Evolutionary conservation across 2,113 vertebrate species (phyloP).

Genomic region (Solenodon paradoxus): DNA sequence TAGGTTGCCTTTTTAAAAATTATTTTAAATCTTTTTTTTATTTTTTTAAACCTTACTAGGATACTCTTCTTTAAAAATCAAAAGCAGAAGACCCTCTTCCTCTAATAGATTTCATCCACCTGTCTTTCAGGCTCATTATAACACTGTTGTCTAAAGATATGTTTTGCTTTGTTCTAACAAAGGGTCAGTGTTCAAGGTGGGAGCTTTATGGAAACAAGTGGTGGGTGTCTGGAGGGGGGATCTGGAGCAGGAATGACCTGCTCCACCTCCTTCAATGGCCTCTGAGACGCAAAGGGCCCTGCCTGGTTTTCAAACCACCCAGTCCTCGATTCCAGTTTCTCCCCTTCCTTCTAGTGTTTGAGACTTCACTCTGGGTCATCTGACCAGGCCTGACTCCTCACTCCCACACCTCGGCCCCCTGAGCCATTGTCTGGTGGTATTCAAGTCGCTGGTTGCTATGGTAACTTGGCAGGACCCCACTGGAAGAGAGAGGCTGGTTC

Average conservation of each 20-base stretch:
- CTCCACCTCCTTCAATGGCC: neutral
- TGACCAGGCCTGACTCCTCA: neutral
- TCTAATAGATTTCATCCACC: conserved; percentile 78
- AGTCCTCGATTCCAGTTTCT: neutral
- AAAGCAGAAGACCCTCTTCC: conserved; percentile 83
- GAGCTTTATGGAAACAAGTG: conserved; percentile 87
- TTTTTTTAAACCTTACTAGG: conserved; percentile 69
- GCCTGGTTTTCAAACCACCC: neutral
- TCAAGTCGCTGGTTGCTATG: conserved; percentile 61
- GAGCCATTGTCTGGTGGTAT: conserved; percentile 39
- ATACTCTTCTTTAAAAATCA: conserved; percentile 73
- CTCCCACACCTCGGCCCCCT: conserved; percentile 24
- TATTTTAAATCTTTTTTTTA: conserved; percentile 60
- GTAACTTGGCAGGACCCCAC: conserved; percentile 39
- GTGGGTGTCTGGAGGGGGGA: neutral
- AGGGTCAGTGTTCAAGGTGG: conserved; percentile 85
- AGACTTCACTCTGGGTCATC: conserved; percentile 30
- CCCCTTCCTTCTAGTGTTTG: neutral
- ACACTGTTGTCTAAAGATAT: conserved; percentile 93
- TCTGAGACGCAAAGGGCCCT: neutral
- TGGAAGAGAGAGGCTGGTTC: conserved; percentile 35
- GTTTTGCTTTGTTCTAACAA: conserved; percentile 82
- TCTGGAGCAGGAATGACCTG: neutral
- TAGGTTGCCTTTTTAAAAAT: conserved; percentile 79
- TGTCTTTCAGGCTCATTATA: conserved; percentile 91